Evolutionary conservation across 2,797 vertebrate species (phyloP).

Genomic region (Leptoclinus maculatus): DNA sequence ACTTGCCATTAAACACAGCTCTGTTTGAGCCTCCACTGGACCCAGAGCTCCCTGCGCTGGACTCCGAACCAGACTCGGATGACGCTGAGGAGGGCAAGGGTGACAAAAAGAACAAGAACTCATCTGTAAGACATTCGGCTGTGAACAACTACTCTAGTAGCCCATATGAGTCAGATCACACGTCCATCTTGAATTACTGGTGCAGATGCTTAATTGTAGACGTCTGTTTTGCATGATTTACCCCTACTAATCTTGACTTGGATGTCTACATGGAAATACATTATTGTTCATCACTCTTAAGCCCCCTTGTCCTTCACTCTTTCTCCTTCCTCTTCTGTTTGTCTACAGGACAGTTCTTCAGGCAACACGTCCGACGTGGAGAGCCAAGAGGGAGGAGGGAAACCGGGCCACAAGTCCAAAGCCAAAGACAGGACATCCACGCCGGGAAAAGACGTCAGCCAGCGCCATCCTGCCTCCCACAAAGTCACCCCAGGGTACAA

Average conservation of each 20-base stretch:
- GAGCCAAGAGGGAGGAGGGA: conserved; percentile 91
- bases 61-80: conserved; percentile 97
- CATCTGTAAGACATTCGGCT: conserved; percentile 87
- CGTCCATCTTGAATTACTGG: not conserved
- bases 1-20: conserved; percentile 95
- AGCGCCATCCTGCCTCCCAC: conserved; percentile 89
- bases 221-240: not conserved
- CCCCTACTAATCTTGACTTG: not conserved
- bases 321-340: not conserved
- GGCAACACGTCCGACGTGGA: conserved; percentile 95
- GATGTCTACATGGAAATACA: not conserved
- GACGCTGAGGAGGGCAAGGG: conserved; percentile 92
- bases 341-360: conserved; percentile 94
- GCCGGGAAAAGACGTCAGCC: conserved; percentile 91
- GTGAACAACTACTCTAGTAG: conserved; percentile 7
- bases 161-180: not conserved
- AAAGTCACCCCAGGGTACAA: conserved; percentile 97
- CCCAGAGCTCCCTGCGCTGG: conserved; percentile 93
- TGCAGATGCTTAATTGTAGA: conserved; percentile 1
- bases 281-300: not conserved
- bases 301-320: not conserved
- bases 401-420: conserved; percentile 89
- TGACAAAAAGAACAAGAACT: conserved; percentile 91
- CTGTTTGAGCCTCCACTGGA: conserved; percentile 97
- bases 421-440: conserved; percentile 91